A percentile compares a stretch with the other conserved stretches of the same genome.
Conservation (phyloP, 1,140 invertebrate genomes). For the Rhagoletis zephyria region DNA sequence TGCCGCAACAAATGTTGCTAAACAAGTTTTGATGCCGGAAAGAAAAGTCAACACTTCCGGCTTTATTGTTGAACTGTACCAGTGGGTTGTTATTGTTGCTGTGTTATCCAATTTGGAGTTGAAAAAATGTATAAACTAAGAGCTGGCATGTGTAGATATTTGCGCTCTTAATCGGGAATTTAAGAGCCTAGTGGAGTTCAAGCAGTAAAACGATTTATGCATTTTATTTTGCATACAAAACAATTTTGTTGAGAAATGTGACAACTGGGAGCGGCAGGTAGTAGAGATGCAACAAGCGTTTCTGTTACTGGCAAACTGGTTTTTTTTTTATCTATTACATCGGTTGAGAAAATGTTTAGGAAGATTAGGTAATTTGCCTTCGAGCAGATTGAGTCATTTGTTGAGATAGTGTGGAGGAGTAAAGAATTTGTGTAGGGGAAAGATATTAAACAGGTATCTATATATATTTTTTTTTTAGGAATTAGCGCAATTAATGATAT, state of each 20-base stretch:
- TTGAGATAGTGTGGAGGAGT: not conserved
- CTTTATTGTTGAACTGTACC: not conserved
- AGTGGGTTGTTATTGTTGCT: too few relatives aligned
- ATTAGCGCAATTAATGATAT: too few relatives aligned
- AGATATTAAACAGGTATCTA: too few relatives aligned
- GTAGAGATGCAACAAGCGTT: conserved; percentile 46
- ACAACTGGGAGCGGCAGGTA: not conserved
- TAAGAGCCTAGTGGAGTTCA: not conserved
- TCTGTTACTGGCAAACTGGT: not conserved
- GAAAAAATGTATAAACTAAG: not conserved
- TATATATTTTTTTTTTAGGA: too few relatives aligned
- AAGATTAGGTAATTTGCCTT: conserved; percentile 13
- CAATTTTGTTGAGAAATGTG: not conserved
- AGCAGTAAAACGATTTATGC: not conserved
- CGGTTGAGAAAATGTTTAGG: conserved; percentile 13
- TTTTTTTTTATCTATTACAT: not conserved
- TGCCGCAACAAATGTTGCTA: conserved; percentile 28
- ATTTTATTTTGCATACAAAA: too few relatives aligned
- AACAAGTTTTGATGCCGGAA: conserved; percentile 42
- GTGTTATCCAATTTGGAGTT: too few relatives aligned
- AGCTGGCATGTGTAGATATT: not conserved
- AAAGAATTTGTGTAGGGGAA: not conserved
- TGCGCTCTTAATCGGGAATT: not conserved
- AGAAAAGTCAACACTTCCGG: conserved; percentile 48
- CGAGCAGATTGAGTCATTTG: not conserved